These are phyloP conservation scores for Hypotaenidia philippensis DNA, from an alignment of 2,797 vertebrate genomes.

Conservation along the genomic window DNA sequence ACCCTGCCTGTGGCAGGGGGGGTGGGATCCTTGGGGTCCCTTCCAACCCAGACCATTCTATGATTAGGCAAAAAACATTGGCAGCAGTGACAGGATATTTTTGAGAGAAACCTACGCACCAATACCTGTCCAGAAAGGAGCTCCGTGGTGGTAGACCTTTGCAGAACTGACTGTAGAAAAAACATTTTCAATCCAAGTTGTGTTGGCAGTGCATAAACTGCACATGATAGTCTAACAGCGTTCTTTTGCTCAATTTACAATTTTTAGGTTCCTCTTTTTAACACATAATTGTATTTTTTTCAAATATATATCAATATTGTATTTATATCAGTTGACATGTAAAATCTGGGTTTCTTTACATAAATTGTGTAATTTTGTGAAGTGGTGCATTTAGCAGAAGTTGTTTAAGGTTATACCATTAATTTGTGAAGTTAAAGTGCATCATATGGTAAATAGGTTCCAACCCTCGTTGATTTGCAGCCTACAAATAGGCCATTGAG, in stretches of 20 bases:
- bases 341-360: slow-evolving; percentile 38
- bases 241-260: neutral
- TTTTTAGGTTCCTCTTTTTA: neutral
- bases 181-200: neutral
- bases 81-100: neutral
- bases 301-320: neutral
- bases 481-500: slow-evolving; percentile 41
- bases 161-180: neutral
- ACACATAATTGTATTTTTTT: neutral
- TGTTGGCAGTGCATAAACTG: neutral
- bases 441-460: slow-evolving; percentile 26
- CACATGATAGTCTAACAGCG: neutral
- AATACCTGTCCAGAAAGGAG: neutral
- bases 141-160: neutral
- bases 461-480: slow-evolving; percentile 22
- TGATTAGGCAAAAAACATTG: neutral
- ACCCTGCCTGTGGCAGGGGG: too few species aligned
- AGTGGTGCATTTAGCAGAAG: slow-evolving; percentile 67
- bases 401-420: slow-evolving; percentile 61
- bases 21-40: too few species aligned
- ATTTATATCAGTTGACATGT: slow-evolving; percentile 59
- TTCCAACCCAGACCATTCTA: too few species aligned
- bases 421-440: slow-evolving; percentile 46
- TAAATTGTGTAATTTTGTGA: slow-evolving; percentile 66
- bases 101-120: neutral